phyloP scores from a whole-genome alignment of 2,888 invertebrate genomes.

The Cenopis cana region DNA sequence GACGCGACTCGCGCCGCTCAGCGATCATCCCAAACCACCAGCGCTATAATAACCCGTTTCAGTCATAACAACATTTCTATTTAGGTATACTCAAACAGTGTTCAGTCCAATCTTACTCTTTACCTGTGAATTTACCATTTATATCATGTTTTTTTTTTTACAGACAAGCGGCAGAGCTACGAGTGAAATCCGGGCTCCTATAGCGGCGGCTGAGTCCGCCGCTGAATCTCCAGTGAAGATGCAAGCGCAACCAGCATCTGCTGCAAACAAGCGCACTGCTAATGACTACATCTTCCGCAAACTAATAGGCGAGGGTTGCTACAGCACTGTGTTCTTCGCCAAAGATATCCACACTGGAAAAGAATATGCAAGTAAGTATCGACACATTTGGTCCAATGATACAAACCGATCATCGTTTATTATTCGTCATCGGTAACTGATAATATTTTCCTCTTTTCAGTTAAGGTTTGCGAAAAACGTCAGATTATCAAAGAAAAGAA shows the following conservation, averaged over 20 bases:
- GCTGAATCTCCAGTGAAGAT: constrained; percentile 81
- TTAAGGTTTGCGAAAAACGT: constrained; percentile 98
- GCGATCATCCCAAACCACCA: constrained; percentile 50
- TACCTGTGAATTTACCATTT: background rate
- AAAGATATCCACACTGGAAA: constrained; percentile 95
- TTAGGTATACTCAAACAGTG: constrained; percentile 18
- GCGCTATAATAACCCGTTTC: constrained; percentile 50
- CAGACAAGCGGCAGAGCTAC: constrained; percentile 75
- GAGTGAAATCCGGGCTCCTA: constrained; percentile 80
- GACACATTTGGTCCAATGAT: background rate
- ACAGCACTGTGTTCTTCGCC: constrained; percentile 97
- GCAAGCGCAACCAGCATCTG: constrained; percentile 79
- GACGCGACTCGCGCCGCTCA: constrained; percentile 55
- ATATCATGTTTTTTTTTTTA: constrained; percentile 50
- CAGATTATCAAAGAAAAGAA: constrained; percentile 97
- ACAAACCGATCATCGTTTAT: background rate
- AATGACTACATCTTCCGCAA: constrained; percentile 98
- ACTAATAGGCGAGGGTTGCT: constrained; percentile 98
- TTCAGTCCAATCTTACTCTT: constrained; percentile 1
- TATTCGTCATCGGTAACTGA: too few species aligned
- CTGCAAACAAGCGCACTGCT: constrained; percentile 88
- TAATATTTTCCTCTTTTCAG: constrained; percentile 82
- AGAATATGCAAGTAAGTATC: constrained; percentile 96
- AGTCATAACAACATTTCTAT: constrained; percentile 26
- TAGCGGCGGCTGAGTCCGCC: constrained; percentile 83